phyloP scores from a whole-genome alignment of 2,888 invertebrate species.

The Scrobipalpa atriplicella region DNA sequence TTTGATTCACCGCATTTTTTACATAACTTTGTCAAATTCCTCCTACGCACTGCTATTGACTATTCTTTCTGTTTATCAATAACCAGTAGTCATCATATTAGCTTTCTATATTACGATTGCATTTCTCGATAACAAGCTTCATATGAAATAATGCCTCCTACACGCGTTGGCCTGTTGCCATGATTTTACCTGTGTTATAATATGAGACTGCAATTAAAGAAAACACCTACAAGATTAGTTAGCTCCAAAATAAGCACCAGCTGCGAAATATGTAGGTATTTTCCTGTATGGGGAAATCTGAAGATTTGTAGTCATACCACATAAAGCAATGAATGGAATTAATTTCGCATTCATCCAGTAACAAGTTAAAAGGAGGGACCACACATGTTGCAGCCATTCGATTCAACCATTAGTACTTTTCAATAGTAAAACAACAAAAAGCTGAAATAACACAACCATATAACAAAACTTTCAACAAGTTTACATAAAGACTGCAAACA shows the following conservation, averaged over 20 bases:
- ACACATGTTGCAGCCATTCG: background rate
- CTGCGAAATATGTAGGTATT: too few relatives aligned
- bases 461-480: background rate
- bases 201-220: background rate
- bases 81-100: too few relatives aligned
- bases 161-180: background rate
- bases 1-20: too few relatives aligned
- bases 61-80: too few relatives aligned
- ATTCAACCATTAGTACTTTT: background rate
- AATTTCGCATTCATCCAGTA: background rate
- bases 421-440: background rate
- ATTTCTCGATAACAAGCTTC: background rate
- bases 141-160: background rate
- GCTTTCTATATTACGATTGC: background rate
- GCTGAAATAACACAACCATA: background rate
- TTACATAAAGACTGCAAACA: conserved; percentile 13
- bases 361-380: background rate
- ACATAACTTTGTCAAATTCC: too few relatives aligned
- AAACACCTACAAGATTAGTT: too few relatives aligned
- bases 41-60: too few relatives aligned
- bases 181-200: background rate
- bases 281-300: too few relatives aligned
- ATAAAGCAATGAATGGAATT: background rate
- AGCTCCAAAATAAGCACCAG: too few relatives aligned
- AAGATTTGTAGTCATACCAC: too few relatives aligned